Conservation (phyloP, 2,888 invertebrate genomes). For the Zelleria hepariella region DNA sequence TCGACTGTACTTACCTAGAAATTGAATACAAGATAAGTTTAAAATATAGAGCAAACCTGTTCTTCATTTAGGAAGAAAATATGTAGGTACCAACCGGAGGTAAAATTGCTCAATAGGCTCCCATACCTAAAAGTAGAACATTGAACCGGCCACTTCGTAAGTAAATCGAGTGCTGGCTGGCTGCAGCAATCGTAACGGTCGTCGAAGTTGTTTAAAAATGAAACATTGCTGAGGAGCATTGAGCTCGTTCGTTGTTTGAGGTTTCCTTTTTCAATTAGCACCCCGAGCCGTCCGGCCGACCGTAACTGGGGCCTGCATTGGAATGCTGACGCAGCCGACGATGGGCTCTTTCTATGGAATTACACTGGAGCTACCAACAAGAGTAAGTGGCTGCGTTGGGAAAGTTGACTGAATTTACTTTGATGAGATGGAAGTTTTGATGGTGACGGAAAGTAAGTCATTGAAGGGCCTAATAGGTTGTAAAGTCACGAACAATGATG, state of each 20-base stretch:
- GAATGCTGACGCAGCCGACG: constrained; percentile 49
- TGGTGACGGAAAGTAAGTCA: neutral
- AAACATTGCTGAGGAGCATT: constrained; percentile 70
- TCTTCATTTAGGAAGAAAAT: neutral
- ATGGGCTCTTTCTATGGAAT: neutral
- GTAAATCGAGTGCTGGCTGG: constrained; percentile 3
- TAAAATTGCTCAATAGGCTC: too few species aligned
- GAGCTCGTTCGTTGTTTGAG: constrained; percentile 68
- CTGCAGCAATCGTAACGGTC: constrained; percentile 57
- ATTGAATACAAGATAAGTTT: too few species aligned
- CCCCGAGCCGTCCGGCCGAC: constrained; percentile 55
- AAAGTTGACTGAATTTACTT: neutral
- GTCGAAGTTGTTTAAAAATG: constrained; percentile 62
- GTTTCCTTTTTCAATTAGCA: constrained; percentile 73
- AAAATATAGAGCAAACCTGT: too few species aligned
- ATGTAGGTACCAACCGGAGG: neutral
- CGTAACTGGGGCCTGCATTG: constrained; percentile 62
- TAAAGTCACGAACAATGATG: neutral
- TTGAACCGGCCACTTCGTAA: constrained; percentile 10
- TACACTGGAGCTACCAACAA: neutral
- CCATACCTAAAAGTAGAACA: constrained; percentile 12
- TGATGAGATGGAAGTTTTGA: neutral
- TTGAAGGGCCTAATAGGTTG: too few species aligned
- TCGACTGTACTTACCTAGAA: too few species aligned
- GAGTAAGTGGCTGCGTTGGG: neutral